phyloP scores from a whole-genome alignment of 2,888 invertebrate species.

The Drosophila mercatorum region DNA sequence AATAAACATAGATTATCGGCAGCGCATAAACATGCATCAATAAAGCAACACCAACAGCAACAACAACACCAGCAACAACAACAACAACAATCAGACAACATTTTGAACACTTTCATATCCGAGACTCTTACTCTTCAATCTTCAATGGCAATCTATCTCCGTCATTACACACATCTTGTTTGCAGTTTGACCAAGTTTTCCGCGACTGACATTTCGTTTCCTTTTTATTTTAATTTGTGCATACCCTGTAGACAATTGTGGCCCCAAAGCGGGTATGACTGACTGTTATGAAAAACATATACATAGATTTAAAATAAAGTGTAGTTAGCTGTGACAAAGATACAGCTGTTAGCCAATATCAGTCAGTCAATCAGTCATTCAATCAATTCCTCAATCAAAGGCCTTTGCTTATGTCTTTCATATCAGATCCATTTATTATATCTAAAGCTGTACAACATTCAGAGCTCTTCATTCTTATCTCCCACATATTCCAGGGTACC shows the following conservation, averaged over 20 bases:
- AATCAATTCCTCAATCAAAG: no score
- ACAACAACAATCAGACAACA: neutral
- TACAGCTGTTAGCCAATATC: neutral
- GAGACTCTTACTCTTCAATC: conserved; percentile 26
- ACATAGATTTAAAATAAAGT: neutral
- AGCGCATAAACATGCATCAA: conserved; percentile 25
- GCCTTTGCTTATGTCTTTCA: no score
- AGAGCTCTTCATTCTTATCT: neutral
- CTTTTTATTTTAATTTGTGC: conserved; percentile 24
- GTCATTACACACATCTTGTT: conserved; percentile 22
- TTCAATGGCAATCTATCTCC: conserved; percentile 20
- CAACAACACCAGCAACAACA: conserved; percentile 2
- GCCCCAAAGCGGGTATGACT: neutral
- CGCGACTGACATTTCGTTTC: conserved; percentile 66
- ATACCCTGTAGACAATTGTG: neutral
- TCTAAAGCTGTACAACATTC: neutral
- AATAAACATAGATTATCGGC: conserved; percentile 32
- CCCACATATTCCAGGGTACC: conserved; percentile 24
- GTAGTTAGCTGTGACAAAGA: neutral
- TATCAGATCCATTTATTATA: no score
- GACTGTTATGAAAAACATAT: neutral
- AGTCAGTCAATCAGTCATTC: no score
- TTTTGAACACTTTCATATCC: conserved; percentile 34
- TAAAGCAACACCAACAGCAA: conserved; percentile 7
- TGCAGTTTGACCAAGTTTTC: conserved; percentile 59